Conservation (phyloP, 1,140 invertebrate genomes). For the Plectrocnemia conspersa region DNA sequence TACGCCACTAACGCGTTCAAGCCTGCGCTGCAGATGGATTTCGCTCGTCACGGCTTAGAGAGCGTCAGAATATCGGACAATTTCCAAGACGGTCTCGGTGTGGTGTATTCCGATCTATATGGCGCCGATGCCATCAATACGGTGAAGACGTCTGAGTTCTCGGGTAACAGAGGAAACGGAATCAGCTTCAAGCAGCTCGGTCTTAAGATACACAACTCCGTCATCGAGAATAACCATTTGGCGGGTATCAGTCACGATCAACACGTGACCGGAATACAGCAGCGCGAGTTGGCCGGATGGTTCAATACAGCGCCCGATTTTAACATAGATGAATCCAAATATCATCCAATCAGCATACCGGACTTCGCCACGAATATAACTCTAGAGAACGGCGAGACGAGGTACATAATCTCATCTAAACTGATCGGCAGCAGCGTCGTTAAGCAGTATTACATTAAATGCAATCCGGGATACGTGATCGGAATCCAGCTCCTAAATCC, state of each 20-base stretch:
- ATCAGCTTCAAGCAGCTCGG: slow-evolving; percentile 85
- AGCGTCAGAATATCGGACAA: slow-evolving; percentile 77
- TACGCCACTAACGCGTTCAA: slow-evolving; percentile 87
- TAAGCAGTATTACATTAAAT: slow-evolving; percentile 59
- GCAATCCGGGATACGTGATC: slow-evolving; percentile 70
- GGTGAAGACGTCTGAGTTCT: slow-evolving; percentile 84
- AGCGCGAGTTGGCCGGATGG: slow-evolving; percentile 91
- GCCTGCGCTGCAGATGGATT: slow-evolving; percentile 93
- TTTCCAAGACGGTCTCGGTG: slow-evolving; percentile 80
- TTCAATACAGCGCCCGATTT: slow-evolving; percentile 64
- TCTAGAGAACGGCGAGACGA: slow-evolving; percentile 67
- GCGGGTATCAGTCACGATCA: slow-evolving; percentile 93
- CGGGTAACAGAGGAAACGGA: slow-evolving; percentile 80
- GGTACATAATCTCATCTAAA: slow-evolving; percentile 70
- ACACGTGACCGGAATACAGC: slow-evolving; percentile 73
- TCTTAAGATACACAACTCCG: slow-evolving; percentile 68
- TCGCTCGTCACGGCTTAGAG: slow-evolving; percentile 86
- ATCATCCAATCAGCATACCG: slow-evolving; percentile 66
- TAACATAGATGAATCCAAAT: slow-evolving; percentile 62
- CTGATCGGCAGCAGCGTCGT: slow-evolving; percentile 54
- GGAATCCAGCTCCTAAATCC: slow-evolving; percentile 83
- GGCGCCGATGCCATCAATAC: slow-evolving; percentile 79
- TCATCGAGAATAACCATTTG: slow-evolving; percentile 78
- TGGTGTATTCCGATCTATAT: slow-evolving; percentile 86
- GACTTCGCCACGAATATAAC: slow-evolving; percentile 57